These are phyloP conservation scores for Zapornia atra DNA, from an alignment of 2,113 vertebrate genomes.

Conservation along the genomic window DNA sequence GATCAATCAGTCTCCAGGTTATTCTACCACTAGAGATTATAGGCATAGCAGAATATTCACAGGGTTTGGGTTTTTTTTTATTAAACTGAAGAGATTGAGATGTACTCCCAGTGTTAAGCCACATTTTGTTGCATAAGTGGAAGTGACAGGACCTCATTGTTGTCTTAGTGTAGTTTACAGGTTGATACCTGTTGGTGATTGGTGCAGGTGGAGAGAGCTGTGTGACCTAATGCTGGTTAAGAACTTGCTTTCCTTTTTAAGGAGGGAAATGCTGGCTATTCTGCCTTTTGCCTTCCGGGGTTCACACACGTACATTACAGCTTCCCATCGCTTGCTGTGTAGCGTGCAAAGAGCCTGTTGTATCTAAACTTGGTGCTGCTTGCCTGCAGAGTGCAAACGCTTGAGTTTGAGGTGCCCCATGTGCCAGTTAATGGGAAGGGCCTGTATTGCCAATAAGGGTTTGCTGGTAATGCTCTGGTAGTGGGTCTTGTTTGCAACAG, in stretches of 20 bases:
- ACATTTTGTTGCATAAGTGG: not conserved
- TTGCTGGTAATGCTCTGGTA: not conserved
- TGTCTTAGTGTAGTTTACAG: not conserved
- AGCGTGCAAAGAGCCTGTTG: not conserved
- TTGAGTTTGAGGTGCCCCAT: not conserved
- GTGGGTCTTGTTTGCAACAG: not conserved
- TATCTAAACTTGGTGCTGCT: not conserved
- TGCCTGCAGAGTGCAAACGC: not conserved
- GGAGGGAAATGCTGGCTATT: not conserved
- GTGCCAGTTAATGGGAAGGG: not conserved
- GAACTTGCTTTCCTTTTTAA: not conserved
- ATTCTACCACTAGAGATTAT: conserved; percentile 32
- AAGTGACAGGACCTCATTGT: not conserved
- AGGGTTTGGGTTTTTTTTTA: not conserved
- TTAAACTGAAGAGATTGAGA: not conserved
- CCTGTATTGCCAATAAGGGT: not conserved
- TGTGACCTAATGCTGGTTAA: not conserved
- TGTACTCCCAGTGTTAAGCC: not conserved
- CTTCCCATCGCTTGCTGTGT: not conserved
- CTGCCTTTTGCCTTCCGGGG: not conserved
- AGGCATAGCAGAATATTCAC: not conserved
- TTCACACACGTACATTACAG: not conserved
- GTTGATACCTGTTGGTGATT: not conserved
- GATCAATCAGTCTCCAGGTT: conserved; percentile 38
- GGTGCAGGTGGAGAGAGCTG: not conserved